Percentiles rank a stretch among this genome's conserved stretches.
These are phyloP conservation scores for Danio aesculapii DNA, from an alignment of 2,797 vertebrate species.

Conservation along the genomic window DNA sequence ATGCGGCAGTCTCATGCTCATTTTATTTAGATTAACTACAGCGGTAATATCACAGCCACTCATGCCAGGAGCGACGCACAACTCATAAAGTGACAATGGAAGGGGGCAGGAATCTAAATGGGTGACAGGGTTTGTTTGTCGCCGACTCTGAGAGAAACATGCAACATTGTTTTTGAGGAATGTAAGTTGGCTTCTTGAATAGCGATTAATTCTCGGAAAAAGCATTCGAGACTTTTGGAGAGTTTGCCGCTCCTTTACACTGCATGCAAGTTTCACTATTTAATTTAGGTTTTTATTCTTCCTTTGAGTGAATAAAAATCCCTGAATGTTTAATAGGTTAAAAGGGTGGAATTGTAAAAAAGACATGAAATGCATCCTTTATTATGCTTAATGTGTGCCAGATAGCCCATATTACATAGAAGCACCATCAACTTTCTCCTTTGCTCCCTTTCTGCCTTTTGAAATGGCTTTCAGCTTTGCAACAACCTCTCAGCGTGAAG, in stretches of 20 bases:
- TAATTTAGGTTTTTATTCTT: constrained; percentile 7
- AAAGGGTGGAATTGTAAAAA: constrained; percentile 55
- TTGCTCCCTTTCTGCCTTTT: constrained; percentile 51
- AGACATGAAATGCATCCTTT: constrained; percentile 16
- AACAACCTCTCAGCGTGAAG: constrained; percentile 64
- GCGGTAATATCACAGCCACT: constrained; percentile 73
- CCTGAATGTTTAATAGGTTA: constrained; percentile 44
- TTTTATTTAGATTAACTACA: constrained; percentile 81
- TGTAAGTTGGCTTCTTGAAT: constrained; percentile 18
- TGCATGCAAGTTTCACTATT: neutral
- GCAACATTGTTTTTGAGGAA: constrained; percentile 32
- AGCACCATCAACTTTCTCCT: constrained; percentile 42
- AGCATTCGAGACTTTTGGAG: constrained; percentile 8
- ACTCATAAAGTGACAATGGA: constrained; percentile 74
- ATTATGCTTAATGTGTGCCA: constrained; percentile 68
- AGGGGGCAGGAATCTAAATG: constrained; percentile 58
- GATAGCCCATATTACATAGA: constrained; percentile 46
- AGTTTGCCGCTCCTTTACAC: neutral
- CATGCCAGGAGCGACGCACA: constrained; percentile 71
- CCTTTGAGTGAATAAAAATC: constrained; percentile 64
- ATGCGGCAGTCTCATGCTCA: constrained; percentile 73
- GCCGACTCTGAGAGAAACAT: constrained; percentile 2
- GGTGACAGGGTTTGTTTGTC: constrained; percentile 39
- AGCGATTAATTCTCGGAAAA: constrained; percentile 4
- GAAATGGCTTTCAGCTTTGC: constrained; percentile 54